Evolutionary conservation across 1,140 invertebrate species (phyloP), one percentile per base, ranked within the genome.

Genomic region (Trichomalopsis sarcophagae): DNA sequence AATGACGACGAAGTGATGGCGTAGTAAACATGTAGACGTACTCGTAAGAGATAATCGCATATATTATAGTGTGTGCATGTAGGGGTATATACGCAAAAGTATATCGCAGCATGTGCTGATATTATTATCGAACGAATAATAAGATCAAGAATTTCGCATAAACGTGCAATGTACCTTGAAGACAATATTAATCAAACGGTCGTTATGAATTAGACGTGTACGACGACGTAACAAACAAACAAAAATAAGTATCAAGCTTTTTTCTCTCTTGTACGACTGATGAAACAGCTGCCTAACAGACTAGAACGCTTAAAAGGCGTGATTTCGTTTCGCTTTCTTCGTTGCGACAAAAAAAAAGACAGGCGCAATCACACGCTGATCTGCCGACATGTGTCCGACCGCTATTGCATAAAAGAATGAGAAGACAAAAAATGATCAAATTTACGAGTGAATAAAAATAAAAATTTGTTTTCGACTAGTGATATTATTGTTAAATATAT

Each of bases 121-220:
- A 81, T 81, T 81, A 62, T 62, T 11, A 30, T 27, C 68, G 30
- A 71, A 73, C 23, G 27, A 55, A 6, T 2, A 74, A 62, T 55
- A 75, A 81, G 40, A 2, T 73, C 17, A 30, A 50, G n/a, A 74
- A n/a, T 69, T 78, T 66, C 33, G 50, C 36, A 77, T 44, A 44
- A 69, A 71, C 66, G 50, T 69, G 71, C 78, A 85, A 88, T 89
- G 89, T 90, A 91, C 87, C 88, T 90, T 87, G 87, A 88, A 88
- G 91, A 92, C 91, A 91, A 92, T 92, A 92, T 90, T 89, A 88
- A 90, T 88, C 88, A 87, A 87, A 88, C 30, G 66, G 33, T 75
- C 55, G 44, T 17, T n/a, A 62, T 62, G 21, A 47, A 66, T 75
- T 55, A 36, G 36, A 40, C 23, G 71, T 7, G 21, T 14, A 17